Percentiles rank a stretch among this genome's conserved stretches.
Evolutionary conservation across 2,797 vertebrate species (phyloP).

Genomic region (Sebastiscus albofasciatus): DNA sequence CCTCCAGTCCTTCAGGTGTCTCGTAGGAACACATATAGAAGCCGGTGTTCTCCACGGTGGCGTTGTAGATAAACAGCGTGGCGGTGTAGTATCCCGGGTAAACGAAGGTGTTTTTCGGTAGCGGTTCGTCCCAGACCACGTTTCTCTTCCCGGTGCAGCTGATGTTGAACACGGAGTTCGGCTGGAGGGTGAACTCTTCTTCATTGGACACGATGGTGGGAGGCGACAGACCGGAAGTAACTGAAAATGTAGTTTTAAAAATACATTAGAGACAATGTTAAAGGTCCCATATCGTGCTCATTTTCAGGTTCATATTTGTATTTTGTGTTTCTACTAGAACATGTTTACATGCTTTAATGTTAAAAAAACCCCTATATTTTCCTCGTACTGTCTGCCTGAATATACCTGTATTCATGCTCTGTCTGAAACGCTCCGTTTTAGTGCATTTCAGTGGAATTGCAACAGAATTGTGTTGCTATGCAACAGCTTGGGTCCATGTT

Average conservation of each 20-base stretch:
- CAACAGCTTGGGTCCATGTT: no score
- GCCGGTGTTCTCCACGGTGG: constrained; percentile 85
- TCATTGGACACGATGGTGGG: constrained; percentile 86
- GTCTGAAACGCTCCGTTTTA: no score
- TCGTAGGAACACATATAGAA: constrained; percentile 87
- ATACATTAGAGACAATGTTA: background rate
- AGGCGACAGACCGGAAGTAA: constrained; percentile 73
- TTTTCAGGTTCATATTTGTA: no score
- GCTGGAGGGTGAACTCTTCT: constrained; percentile 84
- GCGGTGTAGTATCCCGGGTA: constrained; percentile 84
- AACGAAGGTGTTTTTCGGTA: constrained; percentile 79
- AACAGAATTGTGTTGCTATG: no score
- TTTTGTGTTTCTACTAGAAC: no score
- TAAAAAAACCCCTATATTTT: no score
- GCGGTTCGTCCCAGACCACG: constrained; percentile 88
- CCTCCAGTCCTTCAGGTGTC: constrained; percentile 16
- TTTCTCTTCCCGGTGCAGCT: constrained; percentile 88
- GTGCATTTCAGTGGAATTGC: no score
- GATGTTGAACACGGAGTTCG: constrained; percentile 87
- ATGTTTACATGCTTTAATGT: no score
- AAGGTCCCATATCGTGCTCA: no score
- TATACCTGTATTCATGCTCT: no score
- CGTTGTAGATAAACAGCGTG: constrained; percentile 86
- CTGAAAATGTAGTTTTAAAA: constrained; percentile 21
- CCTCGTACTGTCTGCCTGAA: no score